phyloP scores from a whole-genome alignment of 2,797 vertebrate genomes.

The Argentina silus region DNA sequence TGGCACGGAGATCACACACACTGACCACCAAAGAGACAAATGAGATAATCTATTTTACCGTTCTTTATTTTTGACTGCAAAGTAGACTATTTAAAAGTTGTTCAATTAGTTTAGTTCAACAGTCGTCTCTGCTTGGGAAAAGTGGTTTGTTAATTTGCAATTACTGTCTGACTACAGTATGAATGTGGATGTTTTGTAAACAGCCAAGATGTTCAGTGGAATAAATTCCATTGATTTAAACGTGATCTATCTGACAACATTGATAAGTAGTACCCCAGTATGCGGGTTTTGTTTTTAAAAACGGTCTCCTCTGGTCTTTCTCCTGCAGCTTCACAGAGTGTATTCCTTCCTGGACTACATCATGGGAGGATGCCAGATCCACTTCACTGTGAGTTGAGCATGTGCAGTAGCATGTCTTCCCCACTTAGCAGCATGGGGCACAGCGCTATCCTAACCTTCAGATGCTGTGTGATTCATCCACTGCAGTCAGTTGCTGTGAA shows the following conservation, averaged over 20 bases:
- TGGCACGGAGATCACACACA: constrained; percentile 1
- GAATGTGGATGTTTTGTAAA: not conserved
- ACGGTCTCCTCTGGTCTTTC: constrained; percentile 28
- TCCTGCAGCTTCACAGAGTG: constrained; percentile 89
- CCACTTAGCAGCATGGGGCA: constrained; percentile 27
- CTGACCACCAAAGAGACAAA: not conserved
- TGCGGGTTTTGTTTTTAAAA: constrained; percentile 25
- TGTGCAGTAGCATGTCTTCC: constrained; percentile 30
- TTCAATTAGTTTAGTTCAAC: too few relatives aligned
- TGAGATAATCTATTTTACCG: not conserved
- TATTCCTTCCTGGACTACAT: constrained; percentile 98
- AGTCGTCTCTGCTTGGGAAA: too few relatives aligned
- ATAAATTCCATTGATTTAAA: constrained; percentile 46
- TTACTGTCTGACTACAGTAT: too few relatives aligned
- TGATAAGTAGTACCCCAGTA: constrained; percentile 16
- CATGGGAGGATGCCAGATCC: constrained; percentile 97
- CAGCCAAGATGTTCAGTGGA: constrained; percentile 41
- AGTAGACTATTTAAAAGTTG: too few relatives aligned
- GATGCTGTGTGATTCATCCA: constrained; percentile 25
- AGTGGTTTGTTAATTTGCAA: too few relatives aligned
- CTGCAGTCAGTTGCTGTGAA: constrained; percentile 22
- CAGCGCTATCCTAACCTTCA: constrained; percentile 20
- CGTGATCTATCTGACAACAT: constrained; percentile 30
- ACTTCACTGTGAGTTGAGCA: constrained; percentile 89
- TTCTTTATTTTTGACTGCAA: not conserved